Percentiles rank a stretch among this genome's conserved stretches.
Evolutionary conservation across 2,113 vertebrate species (phyloP).

Genomic region (Puma concolor): DNA sequence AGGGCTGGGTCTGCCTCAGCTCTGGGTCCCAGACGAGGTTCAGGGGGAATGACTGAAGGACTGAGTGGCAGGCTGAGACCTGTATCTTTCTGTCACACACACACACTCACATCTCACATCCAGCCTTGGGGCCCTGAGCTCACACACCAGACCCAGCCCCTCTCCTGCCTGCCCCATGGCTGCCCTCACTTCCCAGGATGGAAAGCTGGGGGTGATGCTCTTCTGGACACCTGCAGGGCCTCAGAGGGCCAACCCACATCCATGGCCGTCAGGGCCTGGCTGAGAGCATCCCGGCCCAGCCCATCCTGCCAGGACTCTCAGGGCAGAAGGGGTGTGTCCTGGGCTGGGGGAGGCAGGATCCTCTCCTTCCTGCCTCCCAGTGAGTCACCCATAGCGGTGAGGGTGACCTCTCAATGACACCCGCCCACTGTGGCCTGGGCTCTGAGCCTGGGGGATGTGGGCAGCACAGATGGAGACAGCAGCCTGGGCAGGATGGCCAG

Average conservation of each 20-base stretch:
- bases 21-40: neutral
- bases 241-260: neutral
- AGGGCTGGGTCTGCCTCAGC: neutral
- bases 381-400: constrained; percentile 76
- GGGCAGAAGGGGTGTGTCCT: constrained; percentile 65
- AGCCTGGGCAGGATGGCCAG: constrained; percentile 51
- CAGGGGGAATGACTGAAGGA: neutral
- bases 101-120: neutral
- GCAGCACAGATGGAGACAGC: constrained; percentile 71
- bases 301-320: constrained; percentile 46
- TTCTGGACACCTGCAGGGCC: neutral
- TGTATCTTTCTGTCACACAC: neutral
- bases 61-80: neutral
- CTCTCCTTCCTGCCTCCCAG: constrained; percentile 72
- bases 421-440: constrained; percentile 81
- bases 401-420: constrained; percentile 80
- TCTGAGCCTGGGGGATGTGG: constrained; percentile 80
- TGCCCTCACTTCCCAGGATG: neutral
- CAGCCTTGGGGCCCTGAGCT: neutral
- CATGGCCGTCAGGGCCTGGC: neutral
- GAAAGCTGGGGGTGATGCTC: neutral
- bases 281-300: neutral
- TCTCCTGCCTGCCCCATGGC: neutral
- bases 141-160: neutral
- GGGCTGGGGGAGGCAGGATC: constrained; percentile 58